Base-by-base conservation (phyloP, 2,797 vertebrate genomes). In the Spinus olivaceus region DNA sequence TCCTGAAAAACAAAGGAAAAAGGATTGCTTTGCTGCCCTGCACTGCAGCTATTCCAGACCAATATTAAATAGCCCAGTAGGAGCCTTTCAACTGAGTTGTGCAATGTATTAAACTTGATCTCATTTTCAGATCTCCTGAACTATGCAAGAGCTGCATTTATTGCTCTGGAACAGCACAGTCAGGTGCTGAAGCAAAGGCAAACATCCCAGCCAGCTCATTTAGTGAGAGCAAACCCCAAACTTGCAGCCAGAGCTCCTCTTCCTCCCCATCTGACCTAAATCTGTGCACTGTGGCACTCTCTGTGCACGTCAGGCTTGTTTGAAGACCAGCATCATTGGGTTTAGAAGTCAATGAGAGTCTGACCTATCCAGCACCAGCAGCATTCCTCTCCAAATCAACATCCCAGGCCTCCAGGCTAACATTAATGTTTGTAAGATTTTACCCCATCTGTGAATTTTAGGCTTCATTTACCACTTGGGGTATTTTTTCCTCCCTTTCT, bases 201-300 rank as follows among this genome's bases (percentile, higher is more conserved):
- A 86, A 79, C 30, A 53, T 39, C 66, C 53, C 16, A 54, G 63
- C 13, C 54, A 81, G 73, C 54, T 89, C 54, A 30, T 85, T 83
- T 78, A 72, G n/a, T 12, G 70, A 0, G 2, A 80, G 46, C 59
- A 63, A 88, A 89, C 61, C 57, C 28, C 69, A 79, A 35, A 83
- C 39, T 44, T 51, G 66, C 74, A 92, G 65, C 47, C 76, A 83
- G 69, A 83, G 78, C 65, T 81, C 59, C 28, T 77, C 64, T 88
- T 90, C 81, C 70, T 91, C 65, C 32, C 39, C 51, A 81, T 70
- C 78, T 94, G 93, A 92, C 93, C 92, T 84, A 87, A 82, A 91
- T 87, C 76, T 80, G 21, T 27, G 46, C 4, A 2, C 59, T 56
- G 90, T 54, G 80, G 59, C 65, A 65, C n/a, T 54, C 90, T 76